Conservation (phyloP, 2,113 vertebrate species). For the Lepisosteus osseus region DNA sequence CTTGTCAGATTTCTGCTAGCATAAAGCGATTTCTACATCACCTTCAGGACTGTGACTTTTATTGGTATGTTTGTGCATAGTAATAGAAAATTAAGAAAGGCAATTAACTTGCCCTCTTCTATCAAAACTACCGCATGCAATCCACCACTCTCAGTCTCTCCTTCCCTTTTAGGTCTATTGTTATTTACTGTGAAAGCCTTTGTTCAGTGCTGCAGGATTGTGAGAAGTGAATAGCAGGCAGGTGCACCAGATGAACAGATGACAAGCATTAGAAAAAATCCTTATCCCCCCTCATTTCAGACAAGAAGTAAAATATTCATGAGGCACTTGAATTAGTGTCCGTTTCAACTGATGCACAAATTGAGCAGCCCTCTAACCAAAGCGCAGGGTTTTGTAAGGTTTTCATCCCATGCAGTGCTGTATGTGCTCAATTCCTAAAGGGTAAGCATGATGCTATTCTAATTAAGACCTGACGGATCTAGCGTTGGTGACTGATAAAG, state of each 20-base stretch:
- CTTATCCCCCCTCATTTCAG: background rate
- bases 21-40: background rate
- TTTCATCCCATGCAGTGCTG: background rate
- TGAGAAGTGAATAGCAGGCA: background rate
- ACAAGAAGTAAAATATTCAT: background rate
- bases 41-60: background rate
- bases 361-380: background rate
- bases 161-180: background rate
- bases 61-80: slow-evolving; percentile 5
- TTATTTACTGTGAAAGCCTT: background rate
- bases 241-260: background rate
- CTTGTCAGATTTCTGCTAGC: background rate
- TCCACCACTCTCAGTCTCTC: background rate
- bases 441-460: background rate
- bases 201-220: background rate
- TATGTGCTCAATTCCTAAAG: background rate
- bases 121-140: background rate
- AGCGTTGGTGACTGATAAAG: background rate
- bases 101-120: background rate
- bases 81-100: slow-evolving; percentile 12
- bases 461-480: background rate
- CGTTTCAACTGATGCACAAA: background rate
- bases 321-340: background rate
- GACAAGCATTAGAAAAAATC: background rate
- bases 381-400: slow-evolving; percentile 20